phyloP scores from a whole-genome alignment of 2,113 vertebrate genomes.

The Pipra filicauda region DNA sequence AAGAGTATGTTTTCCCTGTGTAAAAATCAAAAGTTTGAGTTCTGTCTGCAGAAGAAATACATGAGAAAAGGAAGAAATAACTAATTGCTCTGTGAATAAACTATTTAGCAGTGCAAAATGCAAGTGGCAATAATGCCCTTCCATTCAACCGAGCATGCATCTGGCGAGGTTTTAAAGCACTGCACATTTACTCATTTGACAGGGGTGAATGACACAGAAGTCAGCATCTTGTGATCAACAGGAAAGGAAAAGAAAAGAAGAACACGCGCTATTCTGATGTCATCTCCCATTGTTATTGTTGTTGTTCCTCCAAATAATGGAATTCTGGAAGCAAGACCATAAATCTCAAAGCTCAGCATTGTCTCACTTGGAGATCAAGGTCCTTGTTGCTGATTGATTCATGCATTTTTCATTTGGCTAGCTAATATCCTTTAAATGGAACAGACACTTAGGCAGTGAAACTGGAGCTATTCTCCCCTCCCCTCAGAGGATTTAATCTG shows the following conservation, averaged over 20 bases:
- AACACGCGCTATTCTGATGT: constrained; percentile 56
- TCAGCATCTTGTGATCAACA: constrained; percentile 66
- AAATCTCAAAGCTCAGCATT: constrained; percentile 73
- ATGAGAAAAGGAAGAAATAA: neutral
- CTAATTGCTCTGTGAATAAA: neutral
- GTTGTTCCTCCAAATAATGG: constrained; percentile 69
- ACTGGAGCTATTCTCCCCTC: neutral
- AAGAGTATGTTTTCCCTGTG: neutral
- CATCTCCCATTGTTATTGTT: constrained; percentile 73
- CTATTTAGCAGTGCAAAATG: neutral
- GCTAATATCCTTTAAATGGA: constrained; percentile 71
- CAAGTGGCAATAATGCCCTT: neutral
- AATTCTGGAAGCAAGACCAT: constrained; percentile 67
- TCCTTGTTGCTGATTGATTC: constrained; percentile 63
- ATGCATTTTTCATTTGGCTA: constrained; percentile 63
- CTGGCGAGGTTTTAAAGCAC: constrained; percentile 22
- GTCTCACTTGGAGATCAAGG: constrained; percentile 57
- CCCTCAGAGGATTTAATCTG: neutral
- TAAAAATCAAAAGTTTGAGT: neutral
- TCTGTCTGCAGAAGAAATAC: neutral
- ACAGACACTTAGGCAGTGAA: constrained; percentile 56
- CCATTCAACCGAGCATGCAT: neutral
- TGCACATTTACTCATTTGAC: neutral
- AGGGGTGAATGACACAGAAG: constrained; percentile 63
- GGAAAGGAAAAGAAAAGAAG: constrained; percentile 56